Base-by-base conservation (phyloP, 2,113 vertebrate species). In the Coregonus clupeaformis region DNA sequence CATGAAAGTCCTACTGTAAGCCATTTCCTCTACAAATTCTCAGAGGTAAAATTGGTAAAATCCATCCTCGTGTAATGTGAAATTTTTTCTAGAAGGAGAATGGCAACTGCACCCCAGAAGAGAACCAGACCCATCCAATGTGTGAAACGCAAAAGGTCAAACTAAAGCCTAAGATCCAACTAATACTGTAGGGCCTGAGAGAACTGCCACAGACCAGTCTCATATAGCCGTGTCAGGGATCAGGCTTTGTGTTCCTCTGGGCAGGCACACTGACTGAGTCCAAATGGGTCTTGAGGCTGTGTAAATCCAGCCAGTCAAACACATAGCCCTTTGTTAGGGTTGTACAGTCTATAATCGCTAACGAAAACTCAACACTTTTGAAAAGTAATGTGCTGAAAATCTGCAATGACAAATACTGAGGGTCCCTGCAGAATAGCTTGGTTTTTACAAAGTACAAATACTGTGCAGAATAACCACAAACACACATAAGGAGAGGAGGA, bases 261-360 rank as follows among this genome's bases (percentile, higher is more conserved):
- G 36, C 9, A 42, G 36, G 9, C 36, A 42, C 36, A 42, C 36
- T 9, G 36, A 36, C 36, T 36, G 36, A 42, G 36, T 18, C 64
- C 68, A 66, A 72, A 77, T 71, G 60, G 59, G 78, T 27, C 22
- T 29, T 24, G 52, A 72, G 55, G 70, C 77, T 52, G 75, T 62
- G 71, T 75, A 79, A 75, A 77, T 47, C n/a, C 29, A 22, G 63
- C 0, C 57, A 0, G 55, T 76, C 64, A 18, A 63, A 85, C 77
- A 85, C 82, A 67, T 36, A 20, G 24, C 45, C 47, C 75, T 84
- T 88, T 87, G 80, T 83, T 70, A 0, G 1, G 72, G 75, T 70
- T 74, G 77, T 77, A 77, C 22, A 63, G 42, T 64, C 25, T 14
- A 45, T 71, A 75, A 66, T 65, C 49, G 57, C 63, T 68, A 32